Evolutionary conservation across 2,797 vertebrate genomes (phyloP).

Genomic region (Potorous gilbertii): DNA sequence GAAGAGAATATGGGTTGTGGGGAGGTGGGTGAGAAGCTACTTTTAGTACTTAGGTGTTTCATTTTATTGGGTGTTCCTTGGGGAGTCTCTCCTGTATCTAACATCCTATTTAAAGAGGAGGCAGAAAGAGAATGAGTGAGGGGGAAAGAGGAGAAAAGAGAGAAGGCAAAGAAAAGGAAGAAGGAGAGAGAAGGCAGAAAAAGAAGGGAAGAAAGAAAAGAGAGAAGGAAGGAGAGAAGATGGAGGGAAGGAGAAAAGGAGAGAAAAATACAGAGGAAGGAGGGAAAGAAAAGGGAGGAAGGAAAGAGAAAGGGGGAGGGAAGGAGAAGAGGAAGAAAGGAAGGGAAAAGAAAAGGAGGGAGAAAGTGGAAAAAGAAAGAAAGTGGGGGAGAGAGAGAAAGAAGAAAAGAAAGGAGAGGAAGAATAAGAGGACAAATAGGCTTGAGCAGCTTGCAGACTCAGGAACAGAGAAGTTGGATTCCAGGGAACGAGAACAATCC

Average conservation of each 20-base stretch:
- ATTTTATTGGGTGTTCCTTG: slow-evolving; percentile 71
- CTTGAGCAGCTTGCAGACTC: slow-evolving; percentile 51
- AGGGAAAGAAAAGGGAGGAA: too few species aligned
- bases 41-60: slow-evolving; percentile 76
- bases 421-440: slow-evolving; percentile 6
- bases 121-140: slow-evolving; percentile 64
- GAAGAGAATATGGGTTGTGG: slow-evolving; percentile 34
- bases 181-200: neutral
- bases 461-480: slow-evolving; percentile 50
- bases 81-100: slow-evolving; percentile 68
- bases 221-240: neutral
- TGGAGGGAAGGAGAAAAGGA: neutral
- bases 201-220: neutral
- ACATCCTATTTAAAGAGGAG: slow-evolving; percentile 74
- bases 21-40: slow-evolving; percentile 47
- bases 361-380: neutral
- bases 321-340: neutral
- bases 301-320: too few species aligned
- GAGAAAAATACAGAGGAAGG: neutral
- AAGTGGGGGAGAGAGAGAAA: neutral
- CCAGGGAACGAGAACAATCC: slow-evolving; percentile 52
- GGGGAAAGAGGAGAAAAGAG: neutral
- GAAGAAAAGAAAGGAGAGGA: neutral
- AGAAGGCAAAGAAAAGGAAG: neutral
- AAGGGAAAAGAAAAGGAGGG: neutral